phyloP scores from a whole-genome alignment of 2,888 invertebrate genomes.

The Latheticus oryzae region DNA sequence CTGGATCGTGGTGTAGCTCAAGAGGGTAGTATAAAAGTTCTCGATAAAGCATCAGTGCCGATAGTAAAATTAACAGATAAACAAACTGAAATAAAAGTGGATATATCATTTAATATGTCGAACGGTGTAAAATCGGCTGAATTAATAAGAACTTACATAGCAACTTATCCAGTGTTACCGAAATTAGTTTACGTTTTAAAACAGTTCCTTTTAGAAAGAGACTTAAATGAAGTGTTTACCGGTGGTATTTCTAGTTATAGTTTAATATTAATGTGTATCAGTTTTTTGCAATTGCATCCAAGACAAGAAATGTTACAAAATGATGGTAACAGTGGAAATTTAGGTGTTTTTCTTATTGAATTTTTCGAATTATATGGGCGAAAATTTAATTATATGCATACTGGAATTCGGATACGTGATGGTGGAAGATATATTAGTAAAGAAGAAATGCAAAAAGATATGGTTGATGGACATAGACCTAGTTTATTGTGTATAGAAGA shows the following conservation, averaged over 20 bases:
- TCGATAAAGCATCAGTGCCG: slow-evolving; percentile 98
- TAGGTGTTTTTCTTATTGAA: slow-evolving; percentile 94
- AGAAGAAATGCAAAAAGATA: slow-evolving; percentile 91
- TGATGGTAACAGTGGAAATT: slow-evolving; percentile 75
- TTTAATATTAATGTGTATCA: slow-evolving; percentile 97
- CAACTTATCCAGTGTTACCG: slow-evolving; percentile 88
- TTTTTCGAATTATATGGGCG: slow-evolving; percentile 98
- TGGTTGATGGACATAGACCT: slow-evolving; percentile 94
- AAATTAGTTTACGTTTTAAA: slow-evolving; percentile 97
- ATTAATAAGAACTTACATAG: slow-evolving; percentile 91
- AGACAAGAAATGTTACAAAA: slow-evolving; percentile 71
- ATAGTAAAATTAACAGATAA: slow-evolving; percentile 97
- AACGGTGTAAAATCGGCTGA: slow-evolving; percentile 97
- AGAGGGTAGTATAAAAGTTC: slow-evolving; percentile 90
- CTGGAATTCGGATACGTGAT: slow-evolving; percentile 92
- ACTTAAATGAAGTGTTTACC: slow-evolving; percentile 99
- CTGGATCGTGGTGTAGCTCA: slow-evolving; percentile 91
- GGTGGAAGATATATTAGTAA: slow-evolving; percentile 95
- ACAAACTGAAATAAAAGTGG: slow-evolving; percentile 89
- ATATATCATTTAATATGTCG: slow-evolving; percentile 99
- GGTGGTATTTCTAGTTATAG: slow-evolving; percentile 99
- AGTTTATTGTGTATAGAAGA: slow-evolving; percentile 97
- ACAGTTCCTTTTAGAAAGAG: slow-evolving; percentile 97
- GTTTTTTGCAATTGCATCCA: slow-evolving; percentile 94
- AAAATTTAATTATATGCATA: slow-evolving; percentile 95